Evolutionary conservation across 2,888 invertebrate genomes (phyloP), one percentile per base, ranked within the genome.

Genomic region (Spisula solida): DNA sequence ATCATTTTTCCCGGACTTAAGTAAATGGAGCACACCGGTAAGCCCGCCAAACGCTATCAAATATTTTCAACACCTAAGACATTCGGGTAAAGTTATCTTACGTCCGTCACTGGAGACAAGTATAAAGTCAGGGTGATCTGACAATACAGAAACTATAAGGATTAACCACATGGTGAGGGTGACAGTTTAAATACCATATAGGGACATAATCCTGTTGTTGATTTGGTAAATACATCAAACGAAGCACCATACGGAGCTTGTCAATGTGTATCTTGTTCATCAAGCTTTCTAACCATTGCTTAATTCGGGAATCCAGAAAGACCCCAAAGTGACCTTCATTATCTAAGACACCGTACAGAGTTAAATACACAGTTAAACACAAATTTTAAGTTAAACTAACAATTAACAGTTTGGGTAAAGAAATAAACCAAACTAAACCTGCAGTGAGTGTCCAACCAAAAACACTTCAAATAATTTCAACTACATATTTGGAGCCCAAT

Each of bases 341-440:
- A 66, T 66, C 60, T 66, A 5, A 66, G 60, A 25, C 25, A 25
- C 25, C 60, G 8, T 25, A 66, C 60, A 25, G 60, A 25, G 60
- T 25, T 66, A 66, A 66, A 66, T 66, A 66, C 25, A 10, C n/a
- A 25, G 60, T 25, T 66, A 66, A 66, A 66, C n/a, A 66, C 60
- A 0, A n/a, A 25, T 25, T 25, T 66, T 66, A 66, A 51, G 51
- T 51, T 51, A 51, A 25, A 66, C 25, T 66, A 66, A 25, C 12
- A 66, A 66, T 66, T 66, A 25, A 66, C n/a, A 25, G 60, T 25
- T 66, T 66, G 25, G 60, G 20, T 8, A 66, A 6, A 8, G 60
- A 66, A 25, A 66, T 66, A 66, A 66, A 66, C 60, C n/a, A 66
- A 66, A 66, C 60, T 66, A 25, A 66, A n/a, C 60, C 25, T 25